Evolutionary conservation across 2,888 invertebrate genomes (phyloP).

Genomic region (Xestia rhomboidea): DNA sequence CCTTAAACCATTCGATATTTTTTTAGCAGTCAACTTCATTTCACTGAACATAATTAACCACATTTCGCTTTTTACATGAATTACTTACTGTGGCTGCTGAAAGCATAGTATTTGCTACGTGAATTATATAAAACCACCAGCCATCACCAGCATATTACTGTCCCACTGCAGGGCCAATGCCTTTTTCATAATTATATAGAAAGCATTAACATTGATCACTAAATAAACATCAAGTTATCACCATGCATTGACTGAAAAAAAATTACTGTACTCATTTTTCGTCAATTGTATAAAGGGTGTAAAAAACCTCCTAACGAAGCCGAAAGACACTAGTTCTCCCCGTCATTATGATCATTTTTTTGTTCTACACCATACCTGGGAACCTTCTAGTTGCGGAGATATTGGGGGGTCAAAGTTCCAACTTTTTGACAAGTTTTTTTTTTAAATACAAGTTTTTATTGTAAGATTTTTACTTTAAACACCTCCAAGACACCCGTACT

Average conservation of each 20-base stretch:
- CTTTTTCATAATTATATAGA: neutral
- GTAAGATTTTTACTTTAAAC: too few species aligned
- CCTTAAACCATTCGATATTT: neutral
- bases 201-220: neutral
- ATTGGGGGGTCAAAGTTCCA: too few species aligned
- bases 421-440: too few species aligned
- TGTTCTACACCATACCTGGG: too few species aligned
- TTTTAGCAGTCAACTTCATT: neutral
- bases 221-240: neutral
- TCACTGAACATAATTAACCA: neutral
- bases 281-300: too few species aligned
- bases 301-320: too few species aligned
- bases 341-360: too few species aligned
- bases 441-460: too few species aligned
- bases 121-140: neutral
- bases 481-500: too few species aligned
- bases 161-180: neutral
- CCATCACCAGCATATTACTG: neutral
- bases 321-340: too few species aligned
- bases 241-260: too few species aligned
- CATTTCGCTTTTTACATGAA: neutral
- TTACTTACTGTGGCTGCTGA: conserved; percentile 2
- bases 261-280: neutral
- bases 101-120: neutral
- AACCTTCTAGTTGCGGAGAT: too few species aligned